Conservation (phyloP, 2,113 vertebrate species). For the Notarius quadriscutis region DNA sequence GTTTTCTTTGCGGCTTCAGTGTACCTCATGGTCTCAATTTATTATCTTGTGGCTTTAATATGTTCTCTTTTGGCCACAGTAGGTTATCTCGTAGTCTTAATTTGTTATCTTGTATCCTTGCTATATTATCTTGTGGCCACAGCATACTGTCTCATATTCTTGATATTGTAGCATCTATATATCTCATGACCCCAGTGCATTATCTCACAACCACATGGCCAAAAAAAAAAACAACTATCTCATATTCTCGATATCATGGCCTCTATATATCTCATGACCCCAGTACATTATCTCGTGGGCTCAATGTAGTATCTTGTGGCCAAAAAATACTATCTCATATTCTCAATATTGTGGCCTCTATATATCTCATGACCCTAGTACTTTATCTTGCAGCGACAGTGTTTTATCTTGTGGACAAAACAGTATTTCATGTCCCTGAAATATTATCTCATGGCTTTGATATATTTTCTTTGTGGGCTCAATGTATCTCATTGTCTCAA, state of each 20-base stretch:
- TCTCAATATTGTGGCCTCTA: not conserved
- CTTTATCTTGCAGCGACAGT: not conserved
- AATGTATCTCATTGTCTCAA: not conserved
- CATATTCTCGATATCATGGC: not conserved
- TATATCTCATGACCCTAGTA: no score
- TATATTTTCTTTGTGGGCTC: not conserved
- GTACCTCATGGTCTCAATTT: not conserved
- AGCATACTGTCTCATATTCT: not conserved
- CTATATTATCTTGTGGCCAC: not conserved
- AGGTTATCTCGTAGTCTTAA: not conserved
- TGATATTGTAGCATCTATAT: not conserved
- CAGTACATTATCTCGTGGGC: not conserved
- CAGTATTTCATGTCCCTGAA: not conserved
- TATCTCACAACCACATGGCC: not conserved
- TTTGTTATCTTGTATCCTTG: not conserved
- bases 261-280: no score
- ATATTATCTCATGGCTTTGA: not conserved
- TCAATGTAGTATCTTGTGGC: not conserved
- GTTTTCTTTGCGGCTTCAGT: not conserved
- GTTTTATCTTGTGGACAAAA: not conserved
- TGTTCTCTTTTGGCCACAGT: not conserved
- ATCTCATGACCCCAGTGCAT: no score
- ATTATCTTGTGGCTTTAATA: not conserved
- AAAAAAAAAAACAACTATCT: no score
- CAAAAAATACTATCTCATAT: no score